These are phyloP conservation scores for Sphinx pinastri DNA, from an alignment of 2,888 invertebrate genomes.

Conservation along the genomic window DNA sequence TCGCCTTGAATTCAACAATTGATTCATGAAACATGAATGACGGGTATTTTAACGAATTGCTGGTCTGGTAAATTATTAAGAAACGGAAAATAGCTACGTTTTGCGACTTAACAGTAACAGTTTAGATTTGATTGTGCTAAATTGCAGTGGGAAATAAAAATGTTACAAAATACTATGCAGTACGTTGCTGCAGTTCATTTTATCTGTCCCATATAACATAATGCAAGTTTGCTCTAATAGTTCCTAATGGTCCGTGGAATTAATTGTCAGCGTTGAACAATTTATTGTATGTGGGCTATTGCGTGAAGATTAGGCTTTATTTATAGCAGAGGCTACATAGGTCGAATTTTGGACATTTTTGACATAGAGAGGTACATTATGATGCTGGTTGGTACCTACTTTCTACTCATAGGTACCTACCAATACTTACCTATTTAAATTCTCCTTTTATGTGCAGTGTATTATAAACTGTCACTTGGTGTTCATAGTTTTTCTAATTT, in stretches of 20 bases:
- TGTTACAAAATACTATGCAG: neutral
- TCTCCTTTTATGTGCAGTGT: too few species aligned
- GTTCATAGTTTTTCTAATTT: neutral
- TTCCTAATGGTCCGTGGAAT: neutral
- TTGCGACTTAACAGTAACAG: neutral
- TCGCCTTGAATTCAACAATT: too few species aligned
- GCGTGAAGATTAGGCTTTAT: neutral
- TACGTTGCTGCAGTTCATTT: conserved; percentile 6
- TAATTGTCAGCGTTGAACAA: neutral
- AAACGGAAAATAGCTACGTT: too few species aligned
- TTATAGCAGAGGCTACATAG: neutral
- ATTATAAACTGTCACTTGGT: too few species aligned
- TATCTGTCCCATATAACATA: neutral
- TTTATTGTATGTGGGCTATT: neutral
- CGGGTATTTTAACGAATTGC: too few species aligned
- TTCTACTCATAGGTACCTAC: too few species aligned
- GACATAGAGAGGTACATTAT: too few species aligned
- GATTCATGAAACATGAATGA: too few species aligned
- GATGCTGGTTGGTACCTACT: too few species aligned
- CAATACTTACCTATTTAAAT: too few species aligned
- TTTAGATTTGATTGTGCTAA: neutral
- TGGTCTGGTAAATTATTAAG: too few species aligned
- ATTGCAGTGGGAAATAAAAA: neutral
- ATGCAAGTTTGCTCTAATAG: neutral
- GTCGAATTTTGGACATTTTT: too few species aligned